These are phyloP conservation scores for Peromyscus eremicus DNA, from an alignment of 2,797 vertebrate species.

Conservation along the genomic window DNA sequence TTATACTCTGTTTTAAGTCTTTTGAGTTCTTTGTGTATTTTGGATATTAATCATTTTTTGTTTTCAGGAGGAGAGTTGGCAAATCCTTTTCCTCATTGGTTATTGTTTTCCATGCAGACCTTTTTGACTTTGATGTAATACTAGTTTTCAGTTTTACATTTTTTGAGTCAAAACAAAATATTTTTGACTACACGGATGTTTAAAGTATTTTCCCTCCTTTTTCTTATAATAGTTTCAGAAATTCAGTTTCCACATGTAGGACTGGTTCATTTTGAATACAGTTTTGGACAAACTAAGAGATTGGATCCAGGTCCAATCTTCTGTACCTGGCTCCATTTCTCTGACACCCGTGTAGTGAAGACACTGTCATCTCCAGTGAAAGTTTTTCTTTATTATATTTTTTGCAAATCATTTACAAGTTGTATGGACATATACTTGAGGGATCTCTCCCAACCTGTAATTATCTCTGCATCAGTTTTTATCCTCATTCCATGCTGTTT, in stretches of 20 bases:
- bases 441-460: not conserved
- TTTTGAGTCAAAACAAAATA: not conserved
- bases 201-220: not conserved
- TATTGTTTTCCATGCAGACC: not conserved
- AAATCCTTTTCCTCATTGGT: not conserved
- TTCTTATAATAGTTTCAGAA: not conserved
- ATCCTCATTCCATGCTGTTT: not conserved
- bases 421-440: not conserved
- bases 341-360: not conserved
- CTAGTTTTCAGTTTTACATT: not conserved
- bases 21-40: not conserved
- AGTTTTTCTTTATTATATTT: not conserved
- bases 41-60: not conserved
- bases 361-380: not conserved
- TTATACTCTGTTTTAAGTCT: not conserved
- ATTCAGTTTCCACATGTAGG: not conserved
- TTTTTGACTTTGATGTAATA: not conserved
- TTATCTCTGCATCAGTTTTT: not conserved
- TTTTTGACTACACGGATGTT: not conserved
- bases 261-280: not conserved
- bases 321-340: not conserved
- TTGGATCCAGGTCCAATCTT: not conserved
- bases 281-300: not conserved
- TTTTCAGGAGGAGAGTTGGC: not conserved
- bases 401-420: not conserved